phyloP scores from a whole-genome alignment of 2,113 vertebrate genomes.

The Oncorhynchus keta region DNA sequence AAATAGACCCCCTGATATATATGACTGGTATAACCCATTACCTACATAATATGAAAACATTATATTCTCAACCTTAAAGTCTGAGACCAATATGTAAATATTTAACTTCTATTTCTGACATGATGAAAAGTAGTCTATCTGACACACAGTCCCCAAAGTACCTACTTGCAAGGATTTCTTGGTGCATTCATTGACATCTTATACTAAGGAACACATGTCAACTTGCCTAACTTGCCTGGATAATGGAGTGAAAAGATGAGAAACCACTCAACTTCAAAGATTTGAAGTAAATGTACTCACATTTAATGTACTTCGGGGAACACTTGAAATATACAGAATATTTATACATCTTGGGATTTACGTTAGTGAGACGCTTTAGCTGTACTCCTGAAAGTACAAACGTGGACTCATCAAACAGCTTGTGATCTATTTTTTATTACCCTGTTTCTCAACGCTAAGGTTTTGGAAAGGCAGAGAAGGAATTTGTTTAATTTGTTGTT shows the following conservation, averaged over 20 bases:
- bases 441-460: background rate
- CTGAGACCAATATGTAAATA: background rate
- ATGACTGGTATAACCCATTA: background rate
- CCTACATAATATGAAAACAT: background rate
- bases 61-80: background rate
- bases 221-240: no score
- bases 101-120: background rate
- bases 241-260: background rate
- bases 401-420: background rate
- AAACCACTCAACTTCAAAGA: background rate
- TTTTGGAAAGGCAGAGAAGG: background rate
- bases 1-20: background rate
- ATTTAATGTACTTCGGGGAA: constrained; percentile 4
- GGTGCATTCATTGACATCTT: background rate
- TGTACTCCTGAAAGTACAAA: constrained; percentile 1
- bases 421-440: background rate
- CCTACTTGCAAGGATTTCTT: background rate
- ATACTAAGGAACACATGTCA: background rate
- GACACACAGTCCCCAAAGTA: background rate
- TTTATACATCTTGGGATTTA: background rate
- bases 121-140: background rate
- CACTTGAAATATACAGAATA: constrained; percentile 16
- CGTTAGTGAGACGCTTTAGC: background rate
- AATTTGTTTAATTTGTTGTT: background rate
- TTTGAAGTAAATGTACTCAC: constrained; percentile 7